Conservation (phyloP, 2,797 vertebrate species). For the Streptopelia turtur region DNA sequence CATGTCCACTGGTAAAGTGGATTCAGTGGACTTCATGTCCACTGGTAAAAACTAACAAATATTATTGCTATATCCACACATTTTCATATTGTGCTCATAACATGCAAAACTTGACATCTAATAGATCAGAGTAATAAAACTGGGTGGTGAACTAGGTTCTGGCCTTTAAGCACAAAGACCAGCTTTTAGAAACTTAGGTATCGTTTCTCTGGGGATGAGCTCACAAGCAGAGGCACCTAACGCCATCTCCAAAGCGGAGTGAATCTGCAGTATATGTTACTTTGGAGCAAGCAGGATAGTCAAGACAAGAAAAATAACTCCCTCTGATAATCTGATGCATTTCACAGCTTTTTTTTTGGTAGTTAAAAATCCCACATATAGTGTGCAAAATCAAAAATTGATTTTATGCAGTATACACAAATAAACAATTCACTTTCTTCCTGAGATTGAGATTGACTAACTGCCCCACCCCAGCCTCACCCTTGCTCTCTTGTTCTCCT, state of each 20-base stretch:
- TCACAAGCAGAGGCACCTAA: background rate
- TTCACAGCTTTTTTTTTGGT: background rate
- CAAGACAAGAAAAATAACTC: background rate
- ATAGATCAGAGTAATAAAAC: background rate
- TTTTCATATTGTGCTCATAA: background rate
- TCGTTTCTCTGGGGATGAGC: background rate
- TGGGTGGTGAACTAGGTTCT: background rate
- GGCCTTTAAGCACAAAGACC: background rate
- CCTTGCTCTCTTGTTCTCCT: background rate
- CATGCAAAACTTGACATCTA: background rate
- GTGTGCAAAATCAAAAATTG: background rate
- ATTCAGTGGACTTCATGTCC: background rate
- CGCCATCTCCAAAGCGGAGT: background rate
- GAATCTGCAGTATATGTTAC: background rate
- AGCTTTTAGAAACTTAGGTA: background rate
- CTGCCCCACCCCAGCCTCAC: background rate
- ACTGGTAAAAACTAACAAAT: background rate
- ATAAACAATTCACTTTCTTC: background rate
- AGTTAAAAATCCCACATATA: background rate
- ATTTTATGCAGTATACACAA: background rate
- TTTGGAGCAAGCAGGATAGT: background rate
- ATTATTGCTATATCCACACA: background rate
- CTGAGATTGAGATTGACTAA: background rate
- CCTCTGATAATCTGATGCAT: background rate
- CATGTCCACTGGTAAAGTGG: background rate